Percentiles rank a stretch among this genome's conserved stretches.
These are phyloP conservation scores for Heliocidaris erythrogramma DNA, from an alignment of 35 echinoderm and acorn worm genomes.

Conservation along the genomic window DNA sequence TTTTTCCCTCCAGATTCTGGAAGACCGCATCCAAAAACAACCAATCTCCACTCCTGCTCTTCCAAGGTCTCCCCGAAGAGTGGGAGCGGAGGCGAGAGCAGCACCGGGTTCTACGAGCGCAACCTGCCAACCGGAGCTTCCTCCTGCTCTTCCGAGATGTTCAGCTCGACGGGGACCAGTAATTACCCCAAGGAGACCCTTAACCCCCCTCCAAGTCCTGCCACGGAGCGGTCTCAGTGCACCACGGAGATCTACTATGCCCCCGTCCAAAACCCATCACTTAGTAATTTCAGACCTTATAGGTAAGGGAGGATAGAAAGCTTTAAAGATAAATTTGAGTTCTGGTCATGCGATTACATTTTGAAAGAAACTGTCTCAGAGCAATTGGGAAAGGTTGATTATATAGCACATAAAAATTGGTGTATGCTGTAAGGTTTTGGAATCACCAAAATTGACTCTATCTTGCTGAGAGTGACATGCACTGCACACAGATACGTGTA, in stretches of 20 bases:
- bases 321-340: not conserved
- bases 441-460: too few relatives aligned
- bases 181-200: conserved; percentile 94
- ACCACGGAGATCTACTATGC: conserved; percentile 74
- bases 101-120: conserved; percentile 66
- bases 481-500: too few relatives aligned
- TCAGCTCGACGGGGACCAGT: conserved; percentile 77
- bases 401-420: too few relatives aligned
- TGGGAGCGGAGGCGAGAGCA: conserved; percentile 55
- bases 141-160: conserved; percentile 79
- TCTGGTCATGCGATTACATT: too few relatives aligned
- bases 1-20: not conserved
- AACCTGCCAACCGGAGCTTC: conserved; percentile 87
- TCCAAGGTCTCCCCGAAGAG: conserved; percentile 62
- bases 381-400: too few relatives aligned
- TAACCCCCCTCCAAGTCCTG: conserved; percentile 93
- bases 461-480: too few relatives aligned
- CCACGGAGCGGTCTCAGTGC: conserved; percentile 82
- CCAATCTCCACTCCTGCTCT: conserved; percentile 68
- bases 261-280: conserved; percentile 63
- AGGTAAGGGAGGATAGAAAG: conserved; percentile 45
- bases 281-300: conserved; percentile 66
- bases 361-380: too few relatives aligned
- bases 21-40: conserved; percentile 75
- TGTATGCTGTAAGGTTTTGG: too few relatives aligned